Evolutionary conservation across 2,888 invertebrate species (phyloP), one percentile per base, ranked within the genome.

Genomic region (Cacoxenus indagator): DNA sequence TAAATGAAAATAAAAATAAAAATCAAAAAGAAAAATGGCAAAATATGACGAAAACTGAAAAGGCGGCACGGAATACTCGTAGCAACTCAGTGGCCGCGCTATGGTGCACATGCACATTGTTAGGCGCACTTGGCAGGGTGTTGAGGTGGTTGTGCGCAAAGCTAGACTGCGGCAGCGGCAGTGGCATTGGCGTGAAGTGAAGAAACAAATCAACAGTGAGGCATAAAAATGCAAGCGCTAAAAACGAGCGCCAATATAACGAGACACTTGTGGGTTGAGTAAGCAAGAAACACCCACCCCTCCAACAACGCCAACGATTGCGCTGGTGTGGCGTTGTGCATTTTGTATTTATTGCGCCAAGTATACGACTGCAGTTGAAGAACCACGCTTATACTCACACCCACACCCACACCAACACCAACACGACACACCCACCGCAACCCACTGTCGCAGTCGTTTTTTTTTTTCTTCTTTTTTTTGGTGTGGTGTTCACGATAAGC

Each of bases 261-360:
- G 55, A 24, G 55, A 19, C 46, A 46, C 46, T 37, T 37, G 1
- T 8, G 46, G 46, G 6, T 6, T 46, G 11, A 46, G 46, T 46
- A n/a, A 19, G 26, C 55, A 55, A 55, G 55, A 27, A 55, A 27
- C n/a, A 17, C 46, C 46, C 4, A 8, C 46, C 37, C 2, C 37
- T 37, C 14, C 9, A 14, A 73, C 77, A 73, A 69, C 71, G 31
- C 51, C 45, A 31, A 37, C 46, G 11, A 17, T 43, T 43, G 37
- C 82, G 78, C 80, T 82, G 75, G 54, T 51, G 59, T 48, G 31
- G 67, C 73, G 69, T 74, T 72, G 70, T 82, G 82, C 80, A 82
- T 81, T 77, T 82, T 81, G 82, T 82, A 80, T 82, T 82, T 81
- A 82, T 81, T 81, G 81, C 78, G 75, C 22, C 22, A 17, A 27